These are phyloP conservation scores for Sarcoramphus papa DNA, from an alignment of 2,797 vertebrate genomes.

Conservation along the genomic window DNA sequence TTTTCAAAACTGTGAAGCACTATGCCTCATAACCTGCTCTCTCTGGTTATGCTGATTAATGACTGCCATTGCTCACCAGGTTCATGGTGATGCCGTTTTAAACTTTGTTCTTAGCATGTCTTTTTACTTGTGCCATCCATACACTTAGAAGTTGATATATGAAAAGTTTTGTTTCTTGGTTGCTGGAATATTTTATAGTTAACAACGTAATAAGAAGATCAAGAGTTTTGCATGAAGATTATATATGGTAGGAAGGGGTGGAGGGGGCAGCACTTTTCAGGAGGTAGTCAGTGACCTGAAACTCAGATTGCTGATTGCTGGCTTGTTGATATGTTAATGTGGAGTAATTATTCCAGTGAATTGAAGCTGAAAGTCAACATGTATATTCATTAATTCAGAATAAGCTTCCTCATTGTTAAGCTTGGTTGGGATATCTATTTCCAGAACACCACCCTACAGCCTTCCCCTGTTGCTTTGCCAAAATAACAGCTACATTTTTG, in stretches of 20 bases:
- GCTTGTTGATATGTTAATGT: conserved; percentile 53
- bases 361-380: conserved; percentile 60
- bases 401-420: conserved; percentile 40
- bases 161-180: neutral
- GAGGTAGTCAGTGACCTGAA: conserved; percentile 31
- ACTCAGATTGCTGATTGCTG: conserved; percentile 26
- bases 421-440: conserved; percentile 39
- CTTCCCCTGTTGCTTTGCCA: conserved; percentile 23
- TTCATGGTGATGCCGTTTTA: neutral
- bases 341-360: conserved; percentile 59
- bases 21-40: neutral
- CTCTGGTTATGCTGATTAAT: neutral
- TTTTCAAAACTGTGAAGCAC: neutral
- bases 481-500: neutral
- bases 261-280: neutral
- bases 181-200: conserved; percentile 1
- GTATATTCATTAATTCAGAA: conserved; percentile 55
- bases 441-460: neutral
- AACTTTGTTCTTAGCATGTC: neutral
- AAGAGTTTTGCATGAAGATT: neutral
- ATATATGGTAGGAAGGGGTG: neutral
- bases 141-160: neutral
- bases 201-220: neutral
- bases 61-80: neutral
- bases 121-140: neutral